Percentiles rank a stretch among this genome's conserved stretches.
phyloP scores from a whole-genome alignment of 2,113 vertebrate species.

The Saccopteryx bilineata region DNA sequence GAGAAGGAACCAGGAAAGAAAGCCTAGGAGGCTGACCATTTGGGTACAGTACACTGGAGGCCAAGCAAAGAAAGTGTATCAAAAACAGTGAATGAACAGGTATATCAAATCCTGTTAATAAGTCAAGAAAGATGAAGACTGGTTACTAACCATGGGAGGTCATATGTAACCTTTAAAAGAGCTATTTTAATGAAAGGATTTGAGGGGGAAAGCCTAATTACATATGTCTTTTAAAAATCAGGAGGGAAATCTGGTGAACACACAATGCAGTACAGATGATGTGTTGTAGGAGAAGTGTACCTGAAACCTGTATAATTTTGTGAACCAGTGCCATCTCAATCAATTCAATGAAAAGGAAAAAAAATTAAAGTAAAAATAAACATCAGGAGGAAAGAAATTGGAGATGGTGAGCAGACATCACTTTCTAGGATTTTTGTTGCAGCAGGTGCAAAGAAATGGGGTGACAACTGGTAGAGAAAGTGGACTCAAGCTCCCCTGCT shows the following conservation, averaged over 20 bases:
- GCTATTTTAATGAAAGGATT: neutral
- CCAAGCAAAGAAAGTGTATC: neutral
- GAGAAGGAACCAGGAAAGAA: neutral
- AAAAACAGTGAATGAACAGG: neutral
- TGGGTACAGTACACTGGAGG: neutral
- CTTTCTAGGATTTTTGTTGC: slow-evolving; percentile 23
- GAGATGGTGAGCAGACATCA: neutral
- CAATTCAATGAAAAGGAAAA: too few relatives aligned
- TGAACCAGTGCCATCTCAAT: too few relatives aligned
- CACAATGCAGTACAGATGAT: too few relatives aligned
- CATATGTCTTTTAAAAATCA: neutral
- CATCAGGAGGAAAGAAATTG: neutral
- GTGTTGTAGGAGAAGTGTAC: too few relatives aligned
- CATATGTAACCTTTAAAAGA: neutral
- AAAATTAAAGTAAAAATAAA: neutral
- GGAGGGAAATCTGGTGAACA: too few relatives aligned
- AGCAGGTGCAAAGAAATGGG: neutral
- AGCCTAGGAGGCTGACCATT: neutral
- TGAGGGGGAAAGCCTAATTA: neutral
- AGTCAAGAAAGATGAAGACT: neutral
- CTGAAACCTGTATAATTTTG: too few relatives aligned
- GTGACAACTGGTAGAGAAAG: neutral
- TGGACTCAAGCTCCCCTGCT: neutral
- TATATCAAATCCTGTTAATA: neutral
- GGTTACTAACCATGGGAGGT: neutral